Evolutionary conservation across 2,888 invertebrate genomes (phyloP), one percentile per base, ranked within the genome.

Genomic region (Elegia similella): DNA sequence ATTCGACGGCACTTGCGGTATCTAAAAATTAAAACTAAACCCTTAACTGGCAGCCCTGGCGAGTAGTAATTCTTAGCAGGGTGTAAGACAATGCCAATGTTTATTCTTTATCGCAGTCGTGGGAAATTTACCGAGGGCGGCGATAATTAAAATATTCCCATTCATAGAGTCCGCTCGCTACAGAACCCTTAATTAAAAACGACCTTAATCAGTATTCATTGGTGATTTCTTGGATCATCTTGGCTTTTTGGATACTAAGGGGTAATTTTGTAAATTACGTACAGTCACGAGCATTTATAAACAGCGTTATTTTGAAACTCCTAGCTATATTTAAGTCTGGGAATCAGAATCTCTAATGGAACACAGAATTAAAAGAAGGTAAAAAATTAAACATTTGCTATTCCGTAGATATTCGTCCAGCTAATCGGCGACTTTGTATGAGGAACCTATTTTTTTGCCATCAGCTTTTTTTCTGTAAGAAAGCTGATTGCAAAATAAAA

Each of bases 101-200:
- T 89, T 91, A 90, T 91, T 91, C 91, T 91, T 91, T 91, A 91
- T 91, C 87, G 86, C 78, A 90, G 90, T 82, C 89, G 90, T 91
- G 91, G 91, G 91, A 90, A 91, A 91, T 90, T 88, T 88, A 88
- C 78, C 69, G 73, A 65, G 75, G 77, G 74, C 68, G 74, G 76
- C 67, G 82, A 84, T 90, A 91, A 91, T 91, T 90, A 89, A 88
- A 90, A 89, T 88, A 86, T 88, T 86, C 78, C 75, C 80, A 83
- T 86, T 83, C 80, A 77, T 66, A 70, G 66, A 68, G 72, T 66
- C 72, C 62, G 61, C 59, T 67, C 61, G 67, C 68, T 67, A 64
- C 66, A 57, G 68, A 67, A 69, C 70, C 64, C 67, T 86, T 88
- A 86, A 91, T 89, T 91, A 88, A 88, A 81, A 69, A 66, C 80